Evolutionary conservation across 2,888 invertebrate genomes (phyloP), one percentile per base, ranked within the genome.

Genomic region (Parasteatoda lunata): DNA sequence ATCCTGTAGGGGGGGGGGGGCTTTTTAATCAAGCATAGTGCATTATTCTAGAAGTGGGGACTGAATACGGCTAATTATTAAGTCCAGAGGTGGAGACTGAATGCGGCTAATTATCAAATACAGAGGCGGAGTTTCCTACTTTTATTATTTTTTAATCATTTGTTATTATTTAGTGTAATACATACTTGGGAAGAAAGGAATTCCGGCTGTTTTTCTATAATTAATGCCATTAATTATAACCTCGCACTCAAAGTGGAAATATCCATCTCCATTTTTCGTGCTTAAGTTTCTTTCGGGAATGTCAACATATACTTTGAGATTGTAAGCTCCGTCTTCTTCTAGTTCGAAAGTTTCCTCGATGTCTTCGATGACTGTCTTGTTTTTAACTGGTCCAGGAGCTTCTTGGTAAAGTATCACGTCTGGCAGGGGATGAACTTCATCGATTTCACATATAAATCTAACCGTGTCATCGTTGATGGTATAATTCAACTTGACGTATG

Each of bases 111-210:
- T 30, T 30, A 30, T 30, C 2, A 30, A 30, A 2, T 30, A 0
- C 30, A 30, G 30, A 2, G 30, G 30, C 30, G 30, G 2, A 30
- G 2, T 30, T 30, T 30, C 30, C 0, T 30, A 30, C 2, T 30
- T 1, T 30, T 30, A 30, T 30, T 30, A 30, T 30, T 30, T 30
- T 30, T 30, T 30, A 30, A 30, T 30, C 2, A 30, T 30, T 30
- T 30, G 30, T 15, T 68, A 68, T 9, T 8, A 8, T 59, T 59
- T 3, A 7, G 30, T 13, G 11, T 48, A 2, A 30, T 59, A 15
- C 81, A 47, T 76, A 89, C 89, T 85, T 64, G 88, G 89, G 70
- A 85, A 84, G 59, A 88, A 89, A 47, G 87, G 81, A 45, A 88
- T 78, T 48, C 80, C 59, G 77, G 86, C 73, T 45, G 77, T 78